Conservation (phyloP, 2,888 invertebrate genomes). For the Candidula unifasciata region DNA sequence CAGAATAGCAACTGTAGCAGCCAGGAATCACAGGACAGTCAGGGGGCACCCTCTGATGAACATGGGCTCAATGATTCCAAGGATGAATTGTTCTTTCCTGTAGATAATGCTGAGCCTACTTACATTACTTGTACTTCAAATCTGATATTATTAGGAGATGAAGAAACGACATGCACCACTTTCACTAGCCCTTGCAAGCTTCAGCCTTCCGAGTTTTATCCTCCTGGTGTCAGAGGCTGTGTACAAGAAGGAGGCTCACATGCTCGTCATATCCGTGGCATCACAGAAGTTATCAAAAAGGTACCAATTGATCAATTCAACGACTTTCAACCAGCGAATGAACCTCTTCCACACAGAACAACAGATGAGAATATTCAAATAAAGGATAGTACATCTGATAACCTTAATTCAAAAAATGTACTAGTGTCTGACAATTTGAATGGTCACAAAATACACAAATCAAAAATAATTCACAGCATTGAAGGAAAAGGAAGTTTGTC, state of each 20-base stretch:
- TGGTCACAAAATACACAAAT: background rate
- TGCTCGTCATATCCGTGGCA: conserved; percentile 42
- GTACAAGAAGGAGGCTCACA: conserved; percentile 38
- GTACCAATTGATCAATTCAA: background rate
- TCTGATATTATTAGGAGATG: conserved; percentile 48
- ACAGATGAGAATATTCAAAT: background rate
- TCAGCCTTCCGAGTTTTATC: conserved; percentile 47
- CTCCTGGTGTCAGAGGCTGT: conserved; percentile 41
- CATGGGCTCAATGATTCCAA: background rate
- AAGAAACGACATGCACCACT: conserved; percentile 42
- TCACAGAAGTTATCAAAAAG: conserved; percentile 26
- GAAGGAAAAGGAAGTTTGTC: background rate
- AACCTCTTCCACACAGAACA: background rate
- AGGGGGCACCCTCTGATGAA: background rate
- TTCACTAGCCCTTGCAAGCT: conserved; percentile 40
- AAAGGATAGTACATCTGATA: background rate
- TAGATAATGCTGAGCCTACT: background rate
- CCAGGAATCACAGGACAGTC: background rate
- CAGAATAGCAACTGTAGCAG: conserved; percentile 28
- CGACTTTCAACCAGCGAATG: background rate
- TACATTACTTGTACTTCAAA: conserved; percentile 46
- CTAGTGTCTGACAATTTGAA: background rate
- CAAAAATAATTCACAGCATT: background rate
- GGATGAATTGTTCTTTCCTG: background rate
- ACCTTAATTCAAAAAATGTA: background rate